Base-by-base conservation (phyloP, 30 jellyfish, hydroid and myxozoan species). In the Pseudorhiza aurosa region DNA sequence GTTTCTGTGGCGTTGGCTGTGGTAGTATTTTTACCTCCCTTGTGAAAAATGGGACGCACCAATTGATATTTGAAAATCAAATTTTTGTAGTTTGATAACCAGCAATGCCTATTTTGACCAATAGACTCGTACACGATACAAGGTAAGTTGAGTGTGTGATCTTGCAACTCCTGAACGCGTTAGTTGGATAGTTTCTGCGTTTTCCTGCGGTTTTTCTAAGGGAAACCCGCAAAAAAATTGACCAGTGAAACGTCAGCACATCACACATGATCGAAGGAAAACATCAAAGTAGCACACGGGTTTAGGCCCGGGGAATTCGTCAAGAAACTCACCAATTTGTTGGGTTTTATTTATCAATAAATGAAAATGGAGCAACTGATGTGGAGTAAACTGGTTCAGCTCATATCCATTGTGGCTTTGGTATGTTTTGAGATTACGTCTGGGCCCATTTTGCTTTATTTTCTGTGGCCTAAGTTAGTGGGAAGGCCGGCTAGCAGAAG, bases 211-310 rank as follows among this genome's bases (percentile, higher is more conserved):
- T 9, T n/a, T 10, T 1, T 8, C 72, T 4, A 37, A 14, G 68
- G 51, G 47, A 39, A 15, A 26, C 75, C 75, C 45, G 86, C 60
- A 65, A 53, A 44, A 73, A 21, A 21, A 27, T 21, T 30, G 60
- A 37, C 89, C 89, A 77, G 76, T 77, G 55, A 77, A 33, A 77
- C 89, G 89, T 77, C 70, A 57, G 89, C 89, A 77, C 89, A 77
- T 77, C 81, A 67, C 73, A 77, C 83, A 35, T 45, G 81, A 73
- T 12, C 3, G 29, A 30, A 77, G 63, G 51, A 56, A 73, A 50
- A 29, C 64, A 71, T 29, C 44, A 65, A 0, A 29, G 19, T 10
- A 45, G 75, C 22, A 9, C 19, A 59, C 0, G 60, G 77, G 62
- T 75, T 75, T 75, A 59, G 77, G 77, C 86, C 86, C 62, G 8